A percentile compares a stretch with the other conserved stretches of the same genome.
These are phyloP conservation scores for Brachypalpus laphriformis DNA, from an alignment of 2,888 invertebrate genomes.

Conservation along the genomic window DNA sequence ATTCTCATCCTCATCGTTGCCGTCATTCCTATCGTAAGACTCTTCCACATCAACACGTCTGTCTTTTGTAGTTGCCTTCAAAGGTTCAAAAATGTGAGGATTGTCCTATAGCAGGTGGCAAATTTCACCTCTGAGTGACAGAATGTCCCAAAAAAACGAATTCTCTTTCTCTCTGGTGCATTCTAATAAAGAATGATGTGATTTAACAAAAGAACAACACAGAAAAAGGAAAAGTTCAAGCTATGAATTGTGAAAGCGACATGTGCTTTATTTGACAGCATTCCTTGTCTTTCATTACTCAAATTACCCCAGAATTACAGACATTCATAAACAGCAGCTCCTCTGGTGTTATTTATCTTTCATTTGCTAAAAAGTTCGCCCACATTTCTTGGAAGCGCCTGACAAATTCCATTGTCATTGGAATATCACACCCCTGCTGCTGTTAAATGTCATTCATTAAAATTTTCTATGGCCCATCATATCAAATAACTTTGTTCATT, in stretches of 20 bases:
- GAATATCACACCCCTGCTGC: background rate
- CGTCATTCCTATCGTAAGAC: background rate
- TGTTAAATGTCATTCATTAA: constrained; percentile 7
- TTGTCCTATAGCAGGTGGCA: background rate
- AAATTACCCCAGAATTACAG: background rate
- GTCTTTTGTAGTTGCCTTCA: background rate
- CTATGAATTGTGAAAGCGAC: background rate
- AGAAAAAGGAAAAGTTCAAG: background rate
- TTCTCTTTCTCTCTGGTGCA: background rate
- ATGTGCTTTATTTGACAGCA: constrained; percentile 10
- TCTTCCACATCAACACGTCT: too few species aligned
- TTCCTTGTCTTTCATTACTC: constrained; percentile 10
- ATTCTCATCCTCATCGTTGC: background rate
- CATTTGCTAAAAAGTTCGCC: background rate
- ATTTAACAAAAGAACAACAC: background rate
- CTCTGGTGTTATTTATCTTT: background rate
- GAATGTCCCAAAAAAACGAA: background rate
- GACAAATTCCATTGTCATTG: background rate
- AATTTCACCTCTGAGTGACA: background rate
- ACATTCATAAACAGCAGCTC: constrained; percentile 3
- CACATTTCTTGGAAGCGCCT: background rate
- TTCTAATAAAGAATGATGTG: background rate
- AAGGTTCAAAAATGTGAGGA: background rate
- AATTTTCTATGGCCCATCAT: background rate
- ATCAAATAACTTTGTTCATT: background rate